Percentiles rank a stretch among this genome's conserved stretches.
phyloP scores from a whole-genome alignment of 2,113 vertebrate species.

The Pelmatolapia mariae region DNA sequence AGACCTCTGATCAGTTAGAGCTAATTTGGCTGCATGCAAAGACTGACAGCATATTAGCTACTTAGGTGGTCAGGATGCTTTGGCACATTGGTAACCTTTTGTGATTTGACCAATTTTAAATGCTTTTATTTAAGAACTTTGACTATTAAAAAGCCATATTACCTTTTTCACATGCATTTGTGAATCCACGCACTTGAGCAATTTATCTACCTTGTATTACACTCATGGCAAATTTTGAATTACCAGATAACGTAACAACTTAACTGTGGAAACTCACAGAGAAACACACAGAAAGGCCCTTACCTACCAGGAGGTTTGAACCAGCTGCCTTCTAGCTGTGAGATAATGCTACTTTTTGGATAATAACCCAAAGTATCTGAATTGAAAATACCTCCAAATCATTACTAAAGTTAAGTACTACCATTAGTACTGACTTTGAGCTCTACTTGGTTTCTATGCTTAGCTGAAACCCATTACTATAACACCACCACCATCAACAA shows the following conservation, averaged over 20 bases:
- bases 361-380: not conserved
- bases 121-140: not conserved
- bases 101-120: not conserved
- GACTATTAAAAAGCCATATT: not conserved
- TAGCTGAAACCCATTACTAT: not conserved
- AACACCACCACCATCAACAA: not conserved
- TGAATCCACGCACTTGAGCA: not conserved
- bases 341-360: not conserved
- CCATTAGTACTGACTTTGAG: accelerated
- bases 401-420: not conserved
- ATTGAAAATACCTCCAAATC: not conserved
- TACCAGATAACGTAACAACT: not conserved
- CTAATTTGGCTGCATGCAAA: not conserved
- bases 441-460: not conserved
- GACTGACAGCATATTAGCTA: not conserved
- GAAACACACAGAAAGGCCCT: not conserved
- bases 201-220: not conserved
- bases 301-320: not conserved
- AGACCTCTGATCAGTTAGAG: not conserved
- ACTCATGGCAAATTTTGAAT: not conserved
- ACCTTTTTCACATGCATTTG: not conserved
- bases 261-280: not conserved
- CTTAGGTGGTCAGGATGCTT: not conserved
- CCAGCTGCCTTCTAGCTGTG: not conserved
- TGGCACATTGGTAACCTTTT: not conserved